These are phyloP conservation scores for Salticus scenicus DNA, from an alignment of 2,888 invertebrate species.

Conservation along the genomic window DNA sequence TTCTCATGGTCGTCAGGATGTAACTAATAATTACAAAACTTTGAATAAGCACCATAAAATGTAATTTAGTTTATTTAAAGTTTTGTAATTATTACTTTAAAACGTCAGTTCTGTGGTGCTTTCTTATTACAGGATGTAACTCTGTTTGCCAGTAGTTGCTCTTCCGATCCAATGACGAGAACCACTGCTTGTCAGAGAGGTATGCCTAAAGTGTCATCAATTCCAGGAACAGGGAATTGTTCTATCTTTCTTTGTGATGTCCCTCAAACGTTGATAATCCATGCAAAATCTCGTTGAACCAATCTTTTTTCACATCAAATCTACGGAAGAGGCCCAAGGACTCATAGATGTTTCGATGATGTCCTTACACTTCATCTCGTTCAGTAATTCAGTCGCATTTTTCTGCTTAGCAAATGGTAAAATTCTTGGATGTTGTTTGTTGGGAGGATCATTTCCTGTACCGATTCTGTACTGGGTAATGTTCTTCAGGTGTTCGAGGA, in stretches of 20 bases:
- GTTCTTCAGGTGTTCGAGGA: no score
- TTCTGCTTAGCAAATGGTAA: background rate
- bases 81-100: no score
- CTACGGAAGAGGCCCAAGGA: constrained; percentile 75
- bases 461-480: no score
- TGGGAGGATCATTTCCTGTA: background rate
- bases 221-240: constrained; percentile 70
- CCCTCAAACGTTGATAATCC: constrained; percentile 72
- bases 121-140: no score
- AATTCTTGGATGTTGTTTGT: background rate
- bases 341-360: constrained; percentile 27
- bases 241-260: constrained; percentile 66
- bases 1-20: background rate
- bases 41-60: no score
- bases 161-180: no score
- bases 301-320: constrained; percentile 75
- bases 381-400: background rate
- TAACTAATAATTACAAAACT: no score
- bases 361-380: background rate
- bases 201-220: constrained; percentile 63
- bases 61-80: no score
- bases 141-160: no score
- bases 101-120: no score
- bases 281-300: constrained; percentile 72
- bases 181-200: constrained; percentile 27